Evolutionary conservation across 2,797 vertebrate genomes (phyloP), one percentile per base, ranked within the genome.

Genomic region (Rhynchonycteris naso): DNA sequence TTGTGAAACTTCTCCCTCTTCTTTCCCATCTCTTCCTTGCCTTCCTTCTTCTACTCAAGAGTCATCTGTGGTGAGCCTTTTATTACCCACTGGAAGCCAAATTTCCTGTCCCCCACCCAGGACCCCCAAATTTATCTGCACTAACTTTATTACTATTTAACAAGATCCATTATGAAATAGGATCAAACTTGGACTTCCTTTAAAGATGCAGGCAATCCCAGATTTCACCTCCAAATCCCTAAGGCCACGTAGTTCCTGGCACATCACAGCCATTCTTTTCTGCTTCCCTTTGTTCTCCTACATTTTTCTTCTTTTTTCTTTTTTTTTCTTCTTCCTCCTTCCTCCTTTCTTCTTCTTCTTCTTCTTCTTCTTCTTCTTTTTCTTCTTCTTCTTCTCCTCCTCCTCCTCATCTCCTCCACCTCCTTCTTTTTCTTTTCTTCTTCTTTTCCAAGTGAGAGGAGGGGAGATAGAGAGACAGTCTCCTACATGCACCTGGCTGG

Each of bases 151-250:
- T 33, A 92, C 79, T 85, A 88, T 79, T 88, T 68, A 76, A 24
- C 94, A 83, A 30, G 18, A 91, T 69, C 15, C 43, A 38, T 79
- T 92, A 16, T 72, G 47, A 95, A 89, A 61, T 91, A 81, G 92
- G 54, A 94, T 94, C 65, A 86, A 94, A 93, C 71, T 47, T 9
- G 43, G 19, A 59, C 79, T 56, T 95, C 61, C 90, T 94, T 92
- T 90, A 88, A 92, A 79, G 35, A 66, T 28, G 2, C 30, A 86
- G 61, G 58, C n/a, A 82, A 63, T 83, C 16, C 69, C 66, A 63
- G 79, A 50, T 89, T 80, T 94, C 52, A 72, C 50, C 59, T 95
- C 50, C 58, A 65, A 89, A 47, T 74, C 61, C 65, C 83, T 21
- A n/a, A n/a, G 52, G n/a, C 38, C 79, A 28, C 28, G n/a, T 69